These are phyloP conservation scores for Vanessa atalanta DNA, from an alignment of 1,140 invertebrate species.

Conservation along the genomic window DNA sequence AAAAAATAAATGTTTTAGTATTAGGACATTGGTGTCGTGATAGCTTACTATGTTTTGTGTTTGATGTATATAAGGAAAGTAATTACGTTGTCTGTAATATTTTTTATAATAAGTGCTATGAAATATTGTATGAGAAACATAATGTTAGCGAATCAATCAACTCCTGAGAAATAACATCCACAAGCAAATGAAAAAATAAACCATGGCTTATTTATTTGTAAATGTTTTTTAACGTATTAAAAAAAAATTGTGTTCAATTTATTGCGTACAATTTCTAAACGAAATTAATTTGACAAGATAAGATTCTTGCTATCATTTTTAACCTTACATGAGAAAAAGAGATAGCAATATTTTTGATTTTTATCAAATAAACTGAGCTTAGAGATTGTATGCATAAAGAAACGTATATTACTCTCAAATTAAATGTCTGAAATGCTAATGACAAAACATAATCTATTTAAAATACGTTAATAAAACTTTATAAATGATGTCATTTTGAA, in stretches of 20 bases:
- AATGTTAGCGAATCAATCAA: background rate
- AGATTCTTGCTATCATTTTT: too few species aligned
- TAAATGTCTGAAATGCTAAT: too few species aligned
- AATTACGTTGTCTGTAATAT: constrained; percentile 15
- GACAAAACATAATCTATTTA: background rate
- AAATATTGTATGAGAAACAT: constrained; percentile 2
- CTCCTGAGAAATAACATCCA: background rate
- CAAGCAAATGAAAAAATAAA: background rate
- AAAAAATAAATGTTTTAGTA: constrained; percentile 70
- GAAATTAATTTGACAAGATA: too few species aligned
- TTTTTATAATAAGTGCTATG: constrained; percentile 22
- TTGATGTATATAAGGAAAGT: constrained; percentile 47
- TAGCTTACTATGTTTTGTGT: constrained; percentile 64
- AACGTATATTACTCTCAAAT: too few species aligned
- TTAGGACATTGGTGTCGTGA: constrained; percentile 74
- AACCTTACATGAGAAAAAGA: too few species aligned
- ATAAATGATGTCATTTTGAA: background rate
- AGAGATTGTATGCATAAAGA: too few species aligned
- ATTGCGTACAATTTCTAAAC: too few species aligned
- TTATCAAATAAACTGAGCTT: too few species aligned
- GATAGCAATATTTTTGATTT: too few species aligned
- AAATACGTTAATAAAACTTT: background rate
- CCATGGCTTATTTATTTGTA: background rate
- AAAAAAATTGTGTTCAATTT: too few species aligned
- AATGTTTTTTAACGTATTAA: too few species aligned